Evolutionary conservation across 2,797 vertebrate genomes (phyloP).

Genomic region (Coregonus ussuriensis): DNA sequence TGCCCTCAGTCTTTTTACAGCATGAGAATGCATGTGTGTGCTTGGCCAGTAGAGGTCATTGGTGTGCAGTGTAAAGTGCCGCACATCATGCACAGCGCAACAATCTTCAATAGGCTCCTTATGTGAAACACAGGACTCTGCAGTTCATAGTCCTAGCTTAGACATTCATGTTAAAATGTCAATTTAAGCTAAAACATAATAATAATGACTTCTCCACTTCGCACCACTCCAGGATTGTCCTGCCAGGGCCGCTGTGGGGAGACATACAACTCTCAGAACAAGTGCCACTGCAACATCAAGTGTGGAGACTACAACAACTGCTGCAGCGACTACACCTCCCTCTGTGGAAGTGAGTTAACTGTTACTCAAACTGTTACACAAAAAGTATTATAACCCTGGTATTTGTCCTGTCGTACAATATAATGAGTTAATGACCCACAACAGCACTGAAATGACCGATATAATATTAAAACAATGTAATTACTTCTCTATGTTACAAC

Average conservation of each 20-base stretch:
- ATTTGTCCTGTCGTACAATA: background rate
- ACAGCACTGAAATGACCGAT: background rate
- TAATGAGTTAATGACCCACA: background rate
- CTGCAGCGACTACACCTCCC: slow-evolving; percentile 4
- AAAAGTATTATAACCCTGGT: too few species aligned
- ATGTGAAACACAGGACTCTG: background rate
- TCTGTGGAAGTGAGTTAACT: slow-evolving; percentile 1
- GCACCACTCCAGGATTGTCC: slow-evolving; percentile 12
- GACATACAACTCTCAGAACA: slow-evolving; percentile 57
- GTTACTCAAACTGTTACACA: background rate
- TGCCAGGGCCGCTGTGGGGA: slow-evolving; percentile 63
- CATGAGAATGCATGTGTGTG: background rate
- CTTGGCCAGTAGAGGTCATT: slow-evolving; percentile 45
- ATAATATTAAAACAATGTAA: background rate
- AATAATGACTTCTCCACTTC: background rate
- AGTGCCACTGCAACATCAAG: slow-evolving; percentile 71
- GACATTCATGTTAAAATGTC: too few species aligned
- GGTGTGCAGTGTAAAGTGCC: slow-evolving; percentile 15
- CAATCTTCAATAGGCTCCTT: background rate
- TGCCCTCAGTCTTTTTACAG: background rate
- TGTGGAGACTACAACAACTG: slow-evolving; percentile 6
- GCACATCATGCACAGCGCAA: background rate
- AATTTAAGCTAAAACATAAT: too few species aligned
- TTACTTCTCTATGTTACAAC: background rate
- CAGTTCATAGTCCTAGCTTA: background rate